Percentiles rank a stretch among this genome's conserved stretches.
Conservation (phyloP, 2,888 invertebrate species). For the Onthophagus sagittarius region DNA sequence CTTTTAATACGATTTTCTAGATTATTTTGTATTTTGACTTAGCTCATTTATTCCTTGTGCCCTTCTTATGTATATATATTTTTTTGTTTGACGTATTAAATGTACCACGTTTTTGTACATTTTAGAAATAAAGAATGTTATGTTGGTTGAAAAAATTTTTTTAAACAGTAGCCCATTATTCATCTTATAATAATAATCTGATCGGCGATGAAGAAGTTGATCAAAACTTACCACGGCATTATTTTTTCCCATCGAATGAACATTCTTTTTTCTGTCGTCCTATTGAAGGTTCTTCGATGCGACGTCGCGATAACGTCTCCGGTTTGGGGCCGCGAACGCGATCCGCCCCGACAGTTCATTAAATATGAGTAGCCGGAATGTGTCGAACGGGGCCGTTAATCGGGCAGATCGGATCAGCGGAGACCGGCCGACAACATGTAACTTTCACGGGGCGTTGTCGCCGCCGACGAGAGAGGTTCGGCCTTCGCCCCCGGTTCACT, state of each 20-base stretch:
- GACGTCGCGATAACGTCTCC: not conserved
- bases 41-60: no score
- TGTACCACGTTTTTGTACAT: no score
- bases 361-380: constrained; percentile 13
- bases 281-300: not conserved
- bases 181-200: no score
- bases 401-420: constrained; percentile 2
- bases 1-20: no score
- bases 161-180: no score
- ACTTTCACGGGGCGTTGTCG: constrained; percentile 8
- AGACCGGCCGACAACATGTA: constrained; percentile 9
- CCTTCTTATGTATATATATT: no score
- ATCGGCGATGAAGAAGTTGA: no score
- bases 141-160: no score
- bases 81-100: no score
- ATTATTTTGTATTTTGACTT: no score
- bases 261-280: not conserved
- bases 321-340: not conserved
- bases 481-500: not conserved
- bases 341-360: constrained; percentile 4
- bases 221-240: not conserved
- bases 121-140: no score
- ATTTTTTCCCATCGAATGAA: not conserved
- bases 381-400: not conserved
- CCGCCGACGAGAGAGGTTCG: not conserved